Percentiles rank a stretch among this genome's conserved stretches.
Evolutionary conservation across 1,140 invertebrate genomes (phyloP).

Genomic region (Anthonomus grandis): DNA sequence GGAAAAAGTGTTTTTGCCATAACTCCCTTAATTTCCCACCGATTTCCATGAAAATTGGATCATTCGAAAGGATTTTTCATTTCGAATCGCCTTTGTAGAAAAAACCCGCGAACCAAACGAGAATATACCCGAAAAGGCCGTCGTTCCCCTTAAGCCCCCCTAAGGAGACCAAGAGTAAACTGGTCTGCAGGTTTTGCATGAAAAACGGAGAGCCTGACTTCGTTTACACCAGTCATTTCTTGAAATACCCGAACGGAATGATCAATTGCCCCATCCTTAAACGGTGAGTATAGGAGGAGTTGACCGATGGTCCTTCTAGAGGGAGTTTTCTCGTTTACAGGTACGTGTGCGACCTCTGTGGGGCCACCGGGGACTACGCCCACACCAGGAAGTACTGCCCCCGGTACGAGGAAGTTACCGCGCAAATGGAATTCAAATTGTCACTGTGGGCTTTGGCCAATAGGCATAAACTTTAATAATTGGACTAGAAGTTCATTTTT

Average conservation of each 20-base stretch:
- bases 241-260: background rate
- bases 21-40: no score
- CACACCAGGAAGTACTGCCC: constrained; percentile 19
- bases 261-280: constrained; percentile 9
- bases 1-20: no score
- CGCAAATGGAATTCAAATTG: background rate
- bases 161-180: background rate
- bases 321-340: background rate
- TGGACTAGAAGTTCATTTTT: no score
- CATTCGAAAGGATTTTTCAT: no score
- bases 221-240: background rate
- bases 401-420: background rate
- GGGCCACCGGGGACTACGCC: constrained; percentile 7
- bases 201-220: constrained; percentile 12
- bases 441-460: background rate
- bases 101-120: no score
- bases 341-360: constrained; percentile 12
- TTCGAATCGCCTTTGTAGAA: no score
- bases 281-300: constrained; percentile 2
- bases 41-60: no score
- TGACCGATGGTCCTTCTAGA: background rate
- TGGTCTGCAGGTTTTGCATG: constrained; percentile 7
- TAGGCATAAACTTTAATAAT: no score
- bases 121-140: no score
- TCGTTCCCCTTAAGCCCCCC: background rate